A percentile compares a stretch with the other conserved stretches of the same genome.
These are phyloP conservation scores for Tapera naevia DNA, from an alignment of 2,797 vertebrate species.

Conservation along the genomic window DNA sequence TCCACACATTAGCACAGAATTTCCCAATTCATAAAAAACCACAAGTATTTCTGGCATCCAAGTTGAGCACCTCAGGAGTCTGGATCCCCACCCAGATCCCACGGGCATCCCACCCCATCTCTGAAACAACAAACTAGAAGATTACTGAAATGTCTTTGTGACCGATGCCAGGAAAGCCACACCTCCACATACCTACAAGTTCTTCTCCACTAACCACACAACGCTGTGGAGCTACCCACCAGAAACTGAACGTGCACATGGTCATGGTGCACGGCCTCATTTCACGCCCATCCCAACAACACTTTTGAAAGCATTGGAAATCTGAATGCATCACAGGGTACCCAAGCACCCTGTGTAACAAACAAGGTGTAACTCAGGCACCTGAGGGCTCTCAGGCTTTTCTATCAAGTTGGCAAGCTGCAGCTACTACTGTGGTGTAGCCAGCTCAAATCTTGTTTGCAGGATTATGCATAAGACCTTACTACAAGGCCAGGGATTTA, in stretches of 20 bases:
- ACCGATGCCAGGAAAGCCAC: not conserved
- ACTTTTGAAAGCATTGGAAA: not conserved
- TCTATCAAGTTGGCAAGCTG: accelerated
- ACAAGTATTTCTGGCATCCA: not conserved
- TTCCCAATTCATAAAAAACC: not conserved
- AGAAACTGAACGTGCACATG: not conserved
- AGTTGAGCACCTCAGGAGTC: not conserved
- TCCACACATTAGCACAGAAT: accelerated
- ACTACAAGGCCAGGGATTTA: not conserved
- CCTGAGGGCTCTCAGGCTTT: not conserved
- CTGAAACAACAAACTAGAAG: not conserved
- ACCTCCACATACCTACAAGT: not conserved
- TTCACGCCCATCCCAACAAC: not conserved
- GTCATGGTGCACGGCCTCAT: accelerated
- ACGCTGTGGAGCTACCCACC: not conserved
- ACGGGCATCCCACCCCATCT: not conserved
- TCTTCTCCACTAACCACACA: not conserved
- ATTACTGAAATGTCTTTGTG: not conserved
- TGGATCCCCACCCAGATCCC: not conserved
- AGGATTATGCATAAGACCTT: not conserved
- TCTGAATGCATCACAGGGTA: not conserved
- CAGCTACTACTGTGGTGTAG: accelerated
- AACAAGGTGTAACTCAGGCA: not conserved
- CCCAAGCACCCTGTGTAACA: not conserved
- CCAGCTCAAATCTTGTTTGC: not conserved